Evolutionary conservation across 2,113 vertebrate species (phyloP), one percentile per base, ranked within the genome.

Genomic region (Glaucomys volans): DNA sequence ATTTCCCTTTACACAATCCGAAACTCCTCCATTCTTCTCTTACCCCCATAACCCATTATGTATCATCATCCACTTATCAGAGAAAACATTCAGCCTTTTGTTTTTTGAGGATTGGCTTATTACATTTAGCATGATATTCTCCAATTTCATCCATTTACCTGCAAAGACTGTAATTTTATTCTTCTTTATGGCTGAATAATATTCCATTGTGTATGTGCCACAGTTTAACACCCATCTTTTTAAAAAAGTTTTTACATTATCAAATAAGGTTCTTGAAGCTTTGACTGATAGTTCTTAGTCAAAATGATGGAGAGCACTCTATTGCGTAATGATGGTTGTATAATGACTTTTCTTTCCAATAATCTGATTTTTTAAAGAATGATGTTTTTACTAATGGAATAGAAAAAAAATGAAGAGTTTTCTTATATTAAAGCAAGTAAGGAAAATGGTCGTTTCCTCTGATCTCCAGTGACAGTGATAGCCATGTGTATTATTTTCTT

Each of bases 241-340:
- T 69, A 40, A 91, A 86, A 59, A 94, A 80, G 87, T 44, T 32
- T 86, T 40, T 77, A 62, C 17, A 76, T 59, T 69, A 59, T 75
- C n/a, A 79, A 94, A 72, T 79, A 69, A 95, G 28, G 32, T 52
- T 97, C 67, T 83, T 89, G 67, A 90, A 44, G 8, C 57, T 82
- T 82, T 93, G 74, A 84, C 28, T 90, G 40, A 67, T 12, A 67
- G 4, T 77, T 94, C 62, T 97, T 44, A 71, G 9, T 76, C 72
- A 91, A 85, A 96, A 90, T 88, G 96, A 94, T 75, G 14, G 17
- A 76, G 92, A 92, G 95, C 5, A 57, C 24, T 89, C 95, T 90
- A 30, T 88, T 90, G 79, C 54, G 35, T 37, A 32, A 83, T 30
- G 40, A 85, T 57, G 52, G 28, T 69, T 30, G 10, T 40, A 96